A percentile compares a stretch with the other conserved stretches of the same genome.
Evolutionary conservation across 2,113 vertebrate species (phyloP).

Genomic region (Amblyopsis rosae): DNA sequence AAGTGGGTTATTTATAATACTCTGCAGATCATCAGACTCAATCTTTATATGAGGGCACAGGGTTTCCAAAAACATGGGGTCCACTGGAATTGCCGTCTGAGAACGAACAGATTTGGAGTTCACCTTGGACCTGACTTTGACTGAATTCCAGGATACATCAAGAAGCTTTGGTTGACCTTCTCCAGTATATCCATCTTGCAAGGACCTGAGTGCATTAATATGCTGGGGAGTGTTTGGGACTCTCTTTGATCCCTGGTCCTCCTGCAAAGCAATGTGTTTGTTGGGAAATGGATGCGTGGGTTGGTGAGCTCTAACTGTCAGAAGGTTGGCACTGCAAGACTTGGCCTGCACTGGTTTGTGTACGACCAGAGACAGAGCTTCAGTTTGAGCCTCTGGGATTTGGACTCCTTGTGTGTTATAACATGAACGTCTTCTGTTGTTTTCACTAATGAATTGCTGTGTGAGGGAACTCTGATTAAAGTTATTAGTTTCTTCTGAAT

Average conservation of each 20-base stretch:
- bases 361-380: constrained; percentile 69
- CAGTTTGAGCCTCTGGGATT: constrained; percentile 62
- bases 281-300: constrained; percentile 41
- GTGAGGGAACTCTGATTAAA: neutral
- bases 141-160: constrained; percentile 64
- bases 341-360: constrained; percentile 59
- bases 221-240: constrained; percentile 36
- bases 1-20: constrained; percentile 57
- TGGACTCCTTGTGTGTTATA: constrained; percentile 44
- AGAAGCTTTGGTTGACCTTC: constrained; percentile 46
- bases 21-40: constrained; percentile 60
- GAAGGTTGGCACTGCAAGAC: constrained; percentile 40
- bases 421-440: constrained; percentile 36
- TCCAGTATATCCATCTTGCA: constrained; percentile 36
- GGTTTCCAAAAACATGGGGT: constrained; percentile 52
- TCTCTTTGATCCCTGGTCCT: constrained; percentile 68
- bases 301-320: constrained; percentile 57
- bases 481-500: constrained; percentile 15
- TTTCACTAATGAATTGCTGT: neutral
- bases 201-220: constrained; percentile 25
- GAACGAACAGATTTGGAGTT: constrained; percentile 63
- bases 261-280: constrained; percentile 41
- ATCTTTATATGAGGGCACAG: constrained; percentile 72
- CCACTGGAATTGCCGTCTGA: constrained; percentile 44
- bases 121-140: constrained; percentile 70